Percentiles rank a stretch among this genome's conserved stretches.
phyloP scores from a whole-genome alignment of 2,797 vertebrate genomes.

The Pampus argenteus region DNA sequence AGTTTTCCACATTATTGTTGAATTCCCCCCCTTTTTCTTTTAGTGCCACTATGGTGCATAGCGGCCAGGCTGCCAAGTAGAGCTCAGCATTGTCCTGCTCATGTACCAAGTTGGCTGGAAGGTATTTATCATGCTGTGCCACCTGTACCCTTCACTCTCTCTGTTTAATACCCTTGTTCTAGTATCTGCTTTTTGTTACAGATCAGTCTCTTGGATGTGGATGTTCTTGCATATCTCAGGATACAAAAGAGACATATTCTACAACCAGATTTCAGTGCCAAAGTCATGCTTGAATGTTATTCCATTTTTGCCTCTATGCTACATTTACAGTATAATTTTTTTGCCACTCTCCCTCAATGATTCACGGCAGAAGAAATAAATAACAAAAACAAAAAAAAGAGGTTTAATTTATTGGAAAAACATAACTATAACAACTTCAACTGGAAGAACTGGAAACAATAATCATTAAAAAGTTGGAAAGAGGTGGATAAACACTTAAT shows the following conservation, averaged over 20 bases:
- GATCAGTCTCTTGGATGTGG: slow-evolving; percentile 19
- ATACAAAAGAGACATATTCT: slow-evolving; percentile 24
- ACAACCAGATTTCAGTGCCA: slow-evolving; percentile 21
- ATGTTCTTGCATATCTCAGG: slow-evolving; percentile 21
- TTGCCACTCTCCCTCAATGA: slow-evolving; percentile 22
- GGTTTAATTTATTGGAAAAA: slow-evolving; percentile 67
- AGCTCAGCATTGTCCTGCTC: slow-evolving; percentile 47
- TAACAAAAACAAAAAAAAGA: slow-evolving; percentile 29
- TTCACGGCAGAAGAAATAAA: slow-evolving; percentile 45
- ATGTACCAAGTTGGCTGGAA: slow-evolving; percentile 30
- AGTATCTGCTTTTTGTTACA: slow-evolving; percentile 32
- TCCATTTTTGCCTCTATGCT: slow-evolving; percentile 41
- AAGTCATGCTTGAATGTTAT: slow-evolving; percentile 31
- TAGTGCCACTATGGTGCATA: slow-evolving; percentile 1
- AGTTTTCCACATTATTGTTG: slow-evolving; percentile 32
- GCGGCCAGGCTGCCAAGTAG: slow-evolving; percentile 22
- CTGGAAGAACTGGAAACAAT: slow-evolving; percentile 69
- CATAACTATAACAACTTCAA: slow-evolving; percentile 58
- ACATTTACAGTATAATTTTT: slow-evolving; percentile 30
- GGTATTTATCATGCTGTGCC: slow-evolving; percentile 50
- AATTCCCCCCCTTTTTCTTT: slow-evolving; percentile 10
- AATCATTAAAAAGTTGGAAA: slow-evolving; percentile 71
- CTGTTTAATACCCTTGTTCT: slow-evolving; percentile 28
- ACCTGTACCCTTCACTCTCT: slow-evolving; percentile 43
- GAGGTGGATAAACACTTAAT: slow-evolving; percentile 79